Evolutionary conservation across 2,113 vertebrate genomes (phyloP), one percentile per base, ranked within the genome.

Genomic region (Ptyas mucosa): DNA sequence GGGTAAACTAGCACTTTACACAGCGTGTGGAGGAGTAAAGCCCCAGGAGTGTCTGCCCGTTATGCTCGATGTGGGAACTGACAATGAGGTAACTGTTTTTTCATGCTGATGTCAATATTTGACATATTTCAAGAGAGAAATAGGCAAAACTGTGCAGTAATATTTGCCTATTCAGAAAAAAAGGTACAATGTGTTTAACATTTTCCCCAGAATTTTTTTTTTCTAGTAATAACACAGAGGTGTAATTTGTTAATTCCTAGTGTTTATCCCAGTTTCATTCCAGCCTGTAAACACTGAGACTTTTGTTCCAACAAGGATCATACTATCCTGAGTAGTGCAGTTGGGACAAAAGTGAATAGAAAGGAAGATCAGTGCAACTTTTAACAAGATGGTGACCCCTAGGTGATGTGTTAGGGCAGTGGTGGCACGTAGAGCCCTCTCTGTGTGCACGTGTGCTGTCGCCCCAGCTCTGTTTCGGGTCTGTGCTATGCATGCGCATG

Each of bases 1-100:
- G 94, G 99, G 99, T 39, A 99, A 99, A 97, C 95, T 99, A 97
- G 99, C 99, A 87, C 98, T 99, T 43, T 99, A 99, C 96, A 99
- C 99, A 0, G 98, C 98, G 1, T 99, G 99, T 3, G 99, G 99
- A 93, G 99, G 99, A 88, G 95, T 99, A 95, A 98, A 98, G 18
- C 99, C 99, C 43, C 96, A 99, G 0, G 98, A 99, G 57, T 99
- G 99, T 95, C 97, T 99, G 89, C 99, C 99, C 23, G 96, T 99
- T 95, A 98, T 98, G 97, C 94, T 99, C 96, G 99, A 99, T 2
- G 98, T 99, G 93, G 99, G 99, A 97, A 99, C 99, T 69, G 98
- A 99, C 96, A 99, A 99, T 95, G 97, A 99, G 98, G 99, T 99
- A 98, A 96, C 87, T 43, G 11, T 15, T 95, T 95, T 75, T 29